These are phyloP conservation scores for Mungos mungo DNA, from an alignment of 2,113 vertebrate species.

Conservation along the genomic window DNA sequence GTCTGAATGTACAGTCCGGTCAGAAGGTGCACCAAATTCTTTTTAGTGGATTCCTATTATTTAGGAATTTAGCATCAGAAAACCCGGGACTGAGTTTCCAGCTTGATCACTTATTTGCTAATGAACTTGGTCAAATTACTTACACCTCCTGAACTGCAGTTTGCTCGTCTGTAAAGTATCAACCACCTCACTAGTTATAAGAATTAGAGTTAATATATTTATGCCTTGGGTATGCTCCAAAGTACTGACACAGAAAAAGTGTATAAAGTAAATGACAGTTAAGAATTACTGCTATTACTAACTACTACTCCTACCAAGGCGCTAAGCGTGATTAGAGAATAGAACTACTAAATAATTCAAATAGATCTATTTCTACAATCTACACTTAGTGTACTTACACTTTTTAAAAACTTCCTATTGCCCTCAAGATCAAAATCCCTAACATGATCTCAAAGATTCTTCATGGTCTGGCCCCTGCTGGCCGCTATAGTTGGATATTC, in stretches of 20 bases:
- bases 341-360: not conserved
- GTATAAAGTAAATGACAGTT: not conserved
- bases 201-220: not conserved
- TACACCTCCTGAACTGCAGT: not conserved
- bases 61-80: not conserved
- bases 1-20: not conserved
- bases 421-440: conserved; percentile 18
- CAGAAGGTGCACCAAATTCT: not conserved
- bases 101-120: not conserved
- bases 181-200: not conserved
- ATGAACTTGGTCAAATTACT: not conserved
- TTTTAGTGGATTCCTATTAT: not conserved
- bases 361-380: not conserved
- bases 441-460: not conserved
- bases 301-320: not conserved
- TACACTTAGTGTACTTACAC: not conserved
- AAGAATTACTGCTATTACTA: not conserved
- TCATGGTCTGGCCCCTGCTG: not conserved
- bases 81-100: not conserved
- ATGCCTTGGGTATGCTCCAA: not conserved
- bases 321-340: not conserved
- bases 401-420: not conserved
- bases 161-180: not conserved
- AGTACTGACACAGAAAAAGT: not conserved
- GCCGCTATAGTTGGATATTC: not conserved